A percentile compares a stretch with the other conserved stretches of the same genome.
These are phyloP conservation scores for Meloidogyne floridensis DNA, from an alignment of 1,140 invertebrate species.

Conservation along the genomic window DNA sequence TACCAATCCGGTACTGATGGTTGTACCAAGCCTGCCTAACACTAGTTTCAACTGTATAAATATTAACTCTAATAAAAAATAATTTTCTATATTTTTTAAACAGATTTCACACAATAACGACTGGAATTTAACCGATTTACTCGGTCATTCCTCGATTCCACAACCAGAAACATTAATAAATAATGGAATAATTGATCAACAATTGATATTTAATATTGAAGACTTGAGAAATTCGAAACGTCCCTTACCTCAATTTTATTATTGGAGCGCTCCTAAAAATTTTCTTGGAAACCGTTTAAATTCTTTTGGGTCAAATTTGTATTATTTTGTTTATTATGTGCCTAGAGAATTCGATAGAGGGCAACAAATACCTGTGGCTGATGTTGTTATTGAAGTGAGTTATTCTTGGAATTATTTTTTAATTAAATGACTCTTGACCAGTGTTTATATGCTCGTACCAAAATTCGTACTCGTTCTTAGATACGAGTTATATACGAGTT, in stretches of 20 bases:
- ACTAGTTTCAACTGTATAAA: background rate
- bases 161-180: background rate
- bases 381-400: constrained; percentile 80
- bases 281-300: constrained; percentile 71
- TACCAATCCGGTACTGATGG: too few species aligned
- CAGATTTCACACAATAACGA: constrained; percentile 47
- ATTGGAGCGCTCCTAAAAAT: constrained; percentile 80
- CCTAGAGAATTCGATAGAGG: constrained; percentile 78
- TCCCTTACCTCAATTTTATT: constrained; percentile 73
- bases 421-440: background rate
- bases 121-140: constrained; percentile 67
- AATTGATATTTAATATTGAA: constrained; percentile 47
- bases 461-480: too few species aligned
- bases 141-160: constrained; percentile 50
- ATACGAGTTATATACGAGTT: too few species aligned
- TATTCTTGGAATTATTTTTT: background rate
- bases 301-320: constrained; percentile 81
- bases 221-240: constrained; percentile 68
- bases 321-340: constrained; percentile 79
- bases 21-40: too few species aligned
- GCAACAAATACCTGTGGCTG: constrained; percentile 73
- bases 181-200: constrained; percentile 27
- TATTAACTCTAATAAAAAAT: background rate
- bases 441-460: too few species aligned
- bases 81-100: constrained; percentile 20